Evolutionary conservation across 2,113 vertebrate species (phyloP).

Genomic region (Seriola quinqueradiata): DNA sequence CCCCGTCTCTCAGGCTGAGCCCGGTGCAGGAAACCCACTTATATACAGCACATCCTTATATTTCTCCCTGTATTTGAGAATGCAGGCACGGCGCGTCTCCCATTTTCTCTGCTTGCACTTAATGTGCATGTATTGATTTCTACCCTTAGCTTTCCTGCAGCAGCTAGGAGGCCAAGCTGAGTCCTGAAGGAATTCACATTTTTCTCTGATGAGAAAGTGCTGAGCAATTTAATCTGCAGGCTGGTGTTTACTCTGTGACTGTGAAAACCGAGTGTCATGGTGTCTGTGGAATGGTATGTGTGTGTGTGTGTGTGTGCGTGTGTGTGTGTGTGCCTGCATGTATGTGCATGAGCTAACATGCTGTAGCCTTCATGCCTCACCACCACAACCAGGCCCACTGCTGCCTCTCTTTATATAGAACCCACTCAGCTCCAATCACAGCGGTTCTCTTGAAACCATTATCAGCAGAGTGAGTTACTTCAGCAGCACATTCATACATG

Average conservation of each 20-base stretch:
- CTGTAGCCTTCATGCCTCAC: constrained; percentile 4
- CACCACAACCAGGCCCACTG: not conserved
- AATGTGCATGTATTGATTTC: constrained; percentile 46
- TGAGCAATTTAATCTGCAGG: constrained; percentile 16
- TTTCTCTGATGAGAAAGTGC: constrained; percentile 19
- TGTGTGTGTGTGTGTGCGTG: not conserved
- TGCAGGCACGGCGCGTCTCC: constrained; percentile 9
- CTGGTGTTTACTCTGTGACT: not conserved
- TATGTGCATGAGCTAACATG: constrained; percentile 11
- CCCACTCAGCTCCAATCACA: not conserved
- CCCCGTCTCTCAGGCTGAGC: too few species aligned
- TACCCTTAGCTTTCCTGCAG: constrained; percentile 33
- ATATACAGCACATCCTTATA: too few species aligned
- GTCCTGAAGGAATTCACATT: constrained; percentile 12
- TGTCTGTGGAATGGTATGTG: not conserved
- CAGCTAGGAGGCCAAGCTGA: constrained; percentile 10
- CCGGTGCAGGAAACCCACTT: too few species aligned
- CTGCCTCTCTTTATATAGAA: not conserved
- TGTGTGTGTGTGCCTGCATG: not conserved
- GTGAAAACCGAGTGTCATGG: constrained; percentile 1
- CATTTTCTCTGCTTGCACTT: constrained; percentile 27
- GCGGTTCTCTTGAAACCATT: not conserved
- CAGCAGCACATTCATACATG: too few species aligned
- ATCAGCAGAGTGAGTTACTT: too few species aligned
- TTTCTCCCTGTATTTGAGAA: not conserved